phyloP scores from a whole-genome alignment of 2,797 vertebrate species.

The Coluber constrictor region DNA sequence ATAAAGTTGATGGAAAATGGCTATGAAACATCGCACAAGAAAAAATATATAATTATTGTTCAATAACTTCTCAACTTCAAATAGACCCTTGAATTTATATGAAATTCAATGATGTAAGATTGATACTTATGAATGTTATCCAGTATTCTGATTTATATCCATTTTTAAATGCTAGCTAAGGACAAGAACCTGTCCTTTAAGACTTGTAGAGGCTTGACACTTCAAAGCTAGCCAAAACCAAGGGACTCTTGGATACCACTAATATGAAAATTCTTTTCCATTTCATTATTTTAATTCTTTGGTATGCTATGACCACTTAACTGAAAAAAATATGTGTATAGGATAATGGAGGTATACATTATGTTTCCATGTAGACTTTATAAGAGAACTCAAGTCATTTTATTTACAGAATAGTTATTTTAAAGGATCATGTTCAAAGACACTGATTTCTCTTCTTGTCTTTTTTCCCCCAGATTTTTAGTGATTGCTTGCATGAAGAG shows the following conservation, averaged over 20 bases:
- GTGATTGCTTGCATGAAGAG: constrained; percentile 84
- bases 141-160: not conserved
- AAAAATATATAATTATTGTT: not conserved
- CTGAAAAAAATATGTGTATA: not conserved
- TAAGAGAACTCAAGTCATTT: not conserved
- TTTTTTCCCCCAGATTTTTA: constrained; percentile 74
- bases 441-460: constrained; percentile 1
- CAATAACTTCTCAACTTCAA: not conserved
- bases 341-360: not conserved
- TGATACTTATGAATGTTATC: not conserved
- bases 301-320: not conserved
- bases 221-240: not conserved
- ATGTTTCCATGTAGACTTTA: not conserved
- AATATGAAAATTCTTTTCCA: not conserved
- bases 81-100: not conserved
- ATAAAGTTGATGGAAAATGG: not conserved
- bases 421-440: not conserved
- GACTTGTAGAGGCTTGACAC: not conserved
- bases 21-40: not conserved
- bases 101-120: not conserved
- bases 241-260: not conserved
- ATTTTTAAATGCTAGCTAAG: not conserved
- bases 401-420: not conserved
- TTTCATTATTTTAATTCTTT: not conserved
- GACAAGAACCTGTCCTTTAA: not conserved